phyloP scores from a whole-genome alignment of 2,888 invertebrate genomes.

The Rhagium mordax region DNA sequence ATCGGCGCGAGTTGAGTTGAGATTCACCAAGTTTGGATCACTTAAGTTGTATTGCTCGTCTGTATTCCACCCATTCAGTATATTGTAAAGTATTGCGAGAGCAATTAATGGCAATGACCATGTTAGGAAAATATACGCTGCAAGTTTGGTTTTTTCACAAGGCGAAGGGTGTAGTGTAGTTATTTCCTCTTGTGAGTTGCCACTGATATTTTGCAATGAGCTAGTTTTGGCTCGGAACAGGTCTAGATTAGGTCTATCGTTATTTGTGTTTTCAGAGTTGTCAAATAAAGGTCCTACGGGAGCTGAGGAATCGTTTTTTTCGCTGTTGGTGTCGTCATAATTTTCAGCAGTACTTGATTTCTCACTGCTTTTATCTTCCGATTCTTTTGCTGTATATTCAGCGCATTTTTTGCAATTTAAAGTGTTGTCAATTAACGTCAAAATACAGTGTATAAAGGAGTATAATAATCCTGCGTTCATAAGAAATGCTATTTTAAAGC shows the following conservation, averaged over 20 bases:
- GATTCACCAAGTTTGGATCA: slow-evolving; percentile 42
- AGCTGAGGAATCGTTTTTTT: slow-evolving; percentile 38
- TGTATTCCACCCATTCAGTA: slow-evolving; percentile 41
- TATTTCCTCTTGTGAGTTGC: background rate
- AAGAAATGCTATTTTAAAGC: slow-evolving; percentile 55
- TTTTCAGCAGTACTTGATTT: slow-evolving; percentile 7
- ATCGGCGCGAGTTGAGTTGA: slow-evolving; percentile 42
- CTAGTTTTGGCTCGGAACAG: slow-evolving; percentile 49
- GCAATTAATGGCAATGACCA: slow-evolving; percentile 56
- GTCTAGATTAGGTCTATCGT: slow-evolving; percentile 43
- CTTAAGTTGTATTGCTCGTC: slow-evolving; percentile 26
- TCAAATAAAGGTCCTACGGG: slow-evolving; percentile 46
- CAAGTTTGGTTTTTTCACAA: slow-evolving; percentile 38
- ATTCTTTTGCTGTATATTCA: slow-evolving; percentile 35
- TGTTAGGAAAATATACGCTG: slow-evolving; percentile 40
- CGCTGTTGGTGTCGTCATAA: slow-evolving; percentile 35
- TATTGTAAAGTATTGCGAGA: slow-evolving; percentile 53
- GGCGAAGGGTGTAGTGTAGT: background rate
- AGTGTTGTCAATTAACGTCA: slow-evolving; percentile 58
- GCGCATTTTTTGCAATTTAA: slow-evolving; percentile 54
- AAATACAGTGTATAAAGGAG: slow-evolving; percentile 62
- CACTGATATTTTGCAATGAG: slow-evolving; percentile 9
- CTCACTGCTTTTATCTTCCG: slow-evolving; percentile 19
- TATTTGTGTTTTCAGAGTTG: slow-evolving; percentile 30
- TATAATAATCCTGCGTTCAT: slow-evolving; percentile 62